Evolutionary conservation across 1,140 invertebrate genomes (phyloP).

Genomic region (Uloborus diversus): DNA sequence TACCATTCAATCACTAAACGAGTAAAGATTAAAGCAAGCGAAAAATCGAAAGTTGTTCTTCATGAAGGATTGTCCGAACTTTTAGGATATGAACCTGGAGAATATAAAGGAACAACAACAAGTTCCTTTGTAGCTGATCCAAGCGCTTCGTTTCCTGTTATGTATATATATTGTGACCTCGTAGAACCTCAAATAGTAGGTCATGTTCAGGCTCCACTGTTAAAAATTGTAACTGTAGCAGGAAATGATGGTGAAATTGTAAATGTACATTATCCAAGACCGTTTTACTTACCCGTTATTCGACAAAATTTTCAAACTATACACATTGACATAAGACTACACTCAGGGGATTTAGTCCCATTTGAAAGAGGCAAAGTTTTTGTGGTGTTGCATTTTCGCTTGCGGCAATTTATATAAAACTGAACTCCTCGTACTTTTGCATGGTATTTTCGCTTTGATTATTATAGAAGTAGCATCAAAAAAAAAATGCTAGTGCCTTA

Average conservation of each 20-base stretch:
- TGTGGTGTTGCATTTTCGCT: neutral
- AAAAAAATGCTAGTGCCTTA: neutral
- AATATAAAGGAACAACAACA: neutral
- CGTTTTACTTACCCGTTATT: conserved; percentile 1
- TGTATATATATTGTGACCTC: neutral
- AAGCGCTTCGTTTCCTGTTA: neutral
- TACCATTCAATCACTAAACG: neutral
- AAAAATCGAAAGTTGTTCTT: neutral
- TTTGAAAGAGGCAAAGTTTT: neutral
- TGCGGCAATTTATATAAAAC: neutral
- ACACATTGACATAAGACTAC: neutral
- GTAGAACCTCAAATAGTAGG: conserved; percentile 5
- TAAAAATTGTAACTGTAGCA: neutral
- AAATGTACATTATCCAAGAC: neutral
- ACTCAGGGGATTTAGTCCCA: neutral
- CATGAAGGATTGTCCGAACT: neutral
- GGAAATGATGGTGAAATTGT: neutral
- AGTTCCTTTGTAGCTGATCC: conserved; percentile 4
- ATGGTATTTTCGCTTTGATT: neutral
- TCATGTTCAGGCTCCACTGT: neutral
- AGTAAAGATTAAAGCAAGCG: neutral
- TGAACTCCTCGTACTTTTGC: too few species aligned
- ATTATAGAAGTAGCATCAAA: neutral
- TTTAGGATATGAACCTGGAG: neutral
- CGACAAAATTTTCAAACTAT: conserved; percentile 5